Evolutionary conservation across 30 jellyfish, hydroid and myxozoan genomes (phyloP).

Genomic region (Cassiopea xamachana): DNA sequence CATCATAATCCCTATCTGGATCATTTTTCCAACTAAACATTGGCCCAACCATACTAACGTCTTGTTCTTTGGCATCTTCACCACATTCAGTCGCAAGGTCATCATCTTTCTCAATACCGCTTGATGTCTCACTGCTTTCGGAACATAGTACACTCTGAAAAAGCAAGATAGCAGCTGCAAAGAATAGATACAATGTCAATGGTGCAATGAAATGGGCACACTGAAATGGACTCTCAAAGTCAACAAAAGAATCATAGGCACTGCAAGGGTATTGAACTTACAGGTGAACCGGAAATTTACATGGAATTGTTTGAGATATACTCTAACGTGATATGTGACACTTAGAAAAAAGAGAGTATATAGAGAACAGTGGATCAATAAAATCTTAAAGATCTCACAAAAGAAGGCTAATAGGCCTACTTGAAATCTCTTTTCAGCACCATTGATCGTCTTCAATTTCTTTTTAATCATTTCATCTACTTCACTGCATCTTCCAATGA

Average conservation of each 20-base stretch:
- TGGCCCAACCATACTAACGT: conserved; percentile 66
- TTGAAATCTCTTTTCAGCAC: conserved; percentile 83
- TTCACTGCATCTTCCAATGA: conserved; percentile 82
- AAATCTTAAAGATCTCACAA: too few relatives aligned
- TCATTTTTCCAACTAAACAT: conserved; percentile 91
- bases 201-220: neutral
- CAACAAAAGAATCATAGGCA: too few relatives aligned
- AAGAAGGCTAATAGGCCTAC: conserved; percentile 24
- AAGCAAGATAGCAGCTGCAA: neutral
- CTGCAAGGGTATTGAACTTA: too few relatives aligned
- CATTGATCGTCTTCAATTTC: conserved; percentile 74
- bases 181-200: neutral
- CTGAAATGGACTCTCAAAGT: too few relatives aligned
- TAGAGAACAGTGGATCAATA: too few relatives aligned
- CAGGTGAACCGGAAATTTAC: too few relatives aligned
- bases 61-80: conserved; percentile 83
- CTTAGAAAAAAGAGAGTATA: too few relatives aligned
- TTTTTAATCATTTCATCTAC: conserved; percentile 88
- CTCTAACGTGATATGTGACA: too few relatives aligned
- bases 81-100: conserved; percentile 98
- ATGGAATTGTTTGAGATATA: too few relatives aligned
- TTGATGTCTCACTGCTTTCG: conserved; percentile 92
- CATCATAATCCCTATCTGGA: conserved; percentile 58
- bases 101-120: conserved; percentile 95
- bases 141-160: conserved; percentile 21